phyloP scores from a whole-genome alignment of 2,113 vertebrate species.

The Elephantulus edwardii region DNA sequence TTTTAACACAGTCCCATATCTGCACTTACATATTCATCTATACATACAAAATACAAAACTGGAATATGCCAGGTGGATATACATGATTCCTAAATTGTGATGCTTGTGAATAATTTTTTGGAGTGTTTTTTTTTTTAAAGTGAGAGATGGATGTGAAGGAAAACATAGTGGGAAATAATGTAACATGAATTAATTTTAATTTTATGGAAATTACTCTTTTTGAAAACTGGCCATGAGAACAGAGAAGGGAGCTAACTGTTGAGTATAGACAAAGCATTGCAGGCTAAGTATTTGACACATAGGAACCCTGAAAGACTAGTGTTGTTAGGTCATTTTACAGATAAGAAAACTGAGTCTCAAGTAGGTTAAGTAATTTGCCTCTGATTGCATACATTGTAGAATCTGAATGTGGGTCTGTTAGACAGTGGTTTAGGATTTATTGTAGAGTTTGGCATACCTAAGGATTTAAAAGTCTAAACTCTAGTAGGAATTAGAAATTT shows the following conservation, averaged over 20 bases:
- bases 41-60: no score
- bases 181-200: background rate
- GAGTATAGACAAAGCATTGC: background rate
- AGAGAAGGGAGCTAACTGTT: background rate
- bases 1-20: no score
- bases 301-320: background rate
- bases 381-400: background rate
- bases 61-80: no score
- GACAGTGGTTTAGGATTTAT: background rate
- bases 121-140: background rate
- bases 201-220: background rate
- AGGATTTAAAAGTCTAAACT: background rate
- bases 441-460: background rate
- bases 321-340: background rate
- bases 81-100: no score
- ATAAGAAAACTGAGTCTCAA: slow-evolving; percentile 2
- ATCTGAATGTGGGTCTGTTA: background rate
- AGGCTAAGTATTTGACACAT: background rate
- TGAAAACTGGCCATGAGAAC: background rate
- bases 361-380: background rate
- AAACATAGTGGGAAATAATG: background rate
- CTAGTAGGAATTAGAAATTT: background rate
- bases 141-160: background rate
- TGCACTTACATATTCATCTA: no score
- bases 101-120: no score